Conservation (phyloP, 1,140 invertebrate genomes). For the Epicauta chinensis region DNA sequence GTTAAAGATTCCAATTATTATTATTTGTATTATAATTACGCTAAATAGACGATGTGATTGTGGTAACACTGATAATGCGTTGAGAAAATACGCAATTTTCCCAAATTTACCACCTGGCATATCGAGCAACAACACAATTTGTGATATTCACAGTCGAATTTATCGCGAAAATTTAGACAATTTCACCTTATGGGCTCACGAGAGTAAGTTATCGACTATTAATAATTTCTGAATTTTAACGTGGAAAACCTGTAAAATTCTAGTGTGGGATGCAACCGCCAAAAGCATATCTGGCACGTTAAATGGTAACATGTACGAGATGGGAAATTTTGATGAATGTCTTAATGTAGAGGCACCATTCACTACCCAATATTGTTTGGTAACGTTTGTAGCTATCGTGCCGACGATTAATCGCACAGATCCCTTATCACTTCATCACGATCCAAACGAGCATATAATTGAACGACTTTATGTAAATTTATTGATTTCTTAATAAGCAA, state of each 20-base stretch:
- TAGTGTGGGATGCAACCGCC: conserved; percentile 56
- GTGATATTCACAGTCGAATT: conserved; percentile 27
- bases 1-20: too few relatives aligned
- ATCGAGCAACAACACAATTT: conserved; percentile 23
- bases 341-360: conserved; percentile 45
- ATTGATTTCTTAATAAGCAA: background rate
- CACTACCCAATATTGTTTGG: conserved; percentile 51
- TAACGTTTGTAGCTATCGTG: conserved; percentile 42
- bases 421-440: conserved; percentile 36
- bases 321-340: conserved; percentile 60
- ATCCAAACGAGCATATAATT: conserved; percentile 46
- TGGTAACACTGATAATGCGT: background rate
- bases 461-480: conserved; percentile 49
- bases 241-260: conserved; percentile 10
- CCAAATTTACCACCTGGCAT: conserved; percentile 27
- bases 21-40: too few relatives aligned
- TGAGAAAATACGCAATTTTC: conserved; percentile 28
- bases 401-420: conserved; percentile 38
- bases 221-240: background rate
- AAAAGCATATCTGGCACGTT: conserved; percentile 53
- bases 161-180: conserved; percentile 32
- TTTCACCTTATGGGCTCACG: conserved; percentile 32
- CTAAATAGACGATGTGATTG: background rate
- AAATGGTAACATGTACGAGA: conserved; percentile 50
- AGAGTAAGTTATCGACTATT: conserved; percentile 31